Percentiles rank a stretch among this genome's conserved stretches.
phyloP scores from a whole-genome alignment of 64 coral and sea anemone genomes.

The Pachyseris speciosa region DNA sequence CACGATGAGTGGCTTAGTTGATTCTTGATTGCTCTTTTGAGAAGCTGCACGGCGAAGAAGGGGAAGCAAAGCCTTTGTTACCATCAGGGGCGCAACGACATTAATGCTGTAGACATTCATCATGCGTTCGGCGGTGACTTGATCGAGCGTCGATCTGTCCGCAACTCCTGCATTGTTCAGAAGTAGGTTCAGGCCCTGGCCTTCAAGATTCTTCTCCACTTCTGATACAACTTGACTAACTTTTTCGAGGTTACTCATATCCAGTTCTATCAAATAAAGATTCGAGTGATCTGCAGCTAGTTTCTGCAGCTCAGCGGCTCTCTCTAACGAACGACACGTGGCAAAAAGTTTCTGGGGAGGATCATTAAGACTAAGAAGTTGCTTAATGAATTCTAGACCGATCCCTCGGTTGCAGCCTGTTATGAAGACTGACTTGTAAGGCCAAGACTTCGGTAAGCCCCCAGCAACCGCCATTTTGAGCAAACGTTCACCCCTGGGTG shows the following conservation, averaged over 20 bases:
- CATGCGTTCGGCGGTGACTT: slow-evolving; percentile 63
- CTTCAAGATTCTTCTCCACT: slow-evolving; percentile 1
- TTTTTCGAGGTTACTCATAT: slow-evolving; percentile 26
- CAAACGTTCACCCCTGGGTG: too few species aligned
- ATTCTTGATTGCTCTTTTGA: background rate
- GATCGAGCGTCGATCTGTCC: background rate
- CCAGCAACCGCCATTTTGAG: background rate
- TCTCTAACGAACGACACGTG: slow-evolving; percentile 64
- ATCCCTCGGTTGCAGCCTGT: slow-evolving; percentile 76
- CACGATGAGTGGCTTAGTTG: slow-evolving; percentile 35
- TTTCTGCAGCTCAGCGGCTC: slow-evolving; percentile 55
- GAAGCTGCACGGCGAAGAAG: slow-evolving; percentile 39
- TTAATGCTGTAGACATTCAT: slow-evolving; percentile 55
- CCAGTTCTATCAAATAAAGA: slow-evolving; percentile 54
- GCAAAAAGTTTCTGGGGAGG: slow-evolving; percentile 70
- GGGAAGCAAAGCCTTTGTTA: slow-evolving; percentile 38
- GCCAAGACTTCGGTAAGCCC: slow-evolving; percentile 47
- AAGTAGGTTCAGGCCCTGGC: slow-evolving; percentile 63
- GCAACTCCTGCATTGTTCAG: slow-evolving; percentile 68
- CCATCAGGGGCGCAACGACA: slow-evolving; percentile 57
- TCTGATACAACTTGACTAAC: slow-evolving; percentile 35
- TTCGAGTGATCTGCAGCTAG: slow-evolving; percentile 33
- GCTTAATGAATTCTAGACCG: slow-evolving; percentile 73
- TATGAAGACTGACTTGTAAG: slow-evolving; percentile 32
- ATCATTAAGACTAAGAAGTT: slow-evolving; percentile 22